Evolutionary conservation across 2,797 vertebrate species (phyloP).

Genomic region (Serranus cabrilla): DNA sequence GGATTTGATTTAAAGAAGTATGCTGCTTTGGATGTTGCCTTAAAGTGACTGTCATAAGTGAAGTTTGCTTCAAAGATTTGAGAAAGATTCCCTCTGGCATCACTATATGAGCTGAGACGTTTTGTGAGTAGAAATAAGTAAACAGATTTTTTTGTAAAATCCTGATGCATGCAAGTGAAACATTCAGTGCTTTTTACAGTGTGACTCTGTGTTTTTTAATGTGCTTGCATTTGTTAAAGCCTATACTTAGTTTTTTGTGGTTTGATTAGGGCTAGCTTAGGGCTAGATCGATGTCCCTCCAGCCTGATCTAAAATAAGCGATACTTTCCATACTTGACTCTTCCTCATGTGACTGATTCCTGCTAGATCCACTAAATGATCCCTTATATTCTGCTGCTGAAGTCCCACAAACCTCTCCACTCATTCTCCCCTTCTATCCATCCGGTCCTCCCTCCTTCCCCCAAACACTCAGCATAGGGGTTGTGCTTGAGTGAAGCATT

Average conservation of each 20-base stretch:
- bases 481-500: constrained; percentile 87
- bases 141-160: constrained; percentile 3
- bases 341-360: constrained; percentile 43
- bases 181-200: neutral
- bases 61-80: constrained; percentile 37
- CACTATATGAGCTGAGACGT: constrained; percentile 1
- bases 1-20: constrained; percentile 37
- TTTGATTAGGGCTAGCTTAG: neutral
- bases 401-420: constrained; percentile 50
- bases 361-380: constrained; percentile 67
- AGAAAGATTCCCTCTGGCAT: constrained; percentile 24
- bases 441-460: constrained; percentile 52
- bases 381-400: constrained; percentile 53
- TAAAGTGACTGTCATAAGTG: constrained; percentile 21
- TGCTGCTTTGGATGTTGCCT: constrained; percentile 26
- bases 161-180: constrained; percentile 4
- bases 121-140: constrained; percentile 29
- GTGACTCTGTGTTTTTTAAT: neutral
- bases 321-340: constrained; percentile 24
- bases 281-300: neutral
- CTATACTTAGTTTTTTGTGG: neutral
- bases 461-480: constrained; percentile 69
- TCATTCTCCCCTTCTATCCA: constrained; percentile 56
- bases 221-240: neutral
- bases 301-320: constrained; percentile 7